Base-by-base conservation (phyloP, 1,140 invertebrate species). In the Drosophila elegans region DNA sequence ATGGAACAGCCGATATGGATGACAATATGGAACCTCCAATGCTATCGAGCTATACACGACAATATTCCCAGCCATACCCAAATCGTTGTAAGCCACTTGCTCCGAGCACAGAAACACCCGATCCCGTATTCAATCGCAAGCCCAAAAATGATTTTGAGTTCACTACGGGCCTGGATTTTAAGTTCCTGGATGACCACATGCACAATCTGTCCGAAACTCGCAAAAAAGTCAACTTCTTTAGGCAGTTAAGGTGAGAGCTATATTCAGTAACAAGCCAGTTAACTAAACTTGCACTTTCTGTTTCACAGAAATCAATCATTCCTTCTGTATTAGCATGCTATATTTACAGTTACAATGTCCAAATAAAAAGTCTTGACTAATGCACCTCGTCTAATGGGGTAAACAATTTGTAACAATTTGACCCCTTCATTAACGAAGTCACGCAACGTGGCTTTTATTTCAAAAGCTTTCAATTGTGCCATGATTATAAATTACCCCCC, bases 121-220 rank as follows among this genome's bases (percentile, higher is more conserved):
- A 89, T 44, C 39, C 53, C 7, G 10, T 89, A 48, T 84, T 83
- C 11, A 89, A 89, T 75, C 84, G 84, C 3, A 42, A 32, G 29
- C 84, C 84, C 4, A 84, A 74, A 36, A 89, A 89, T 2, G 84
- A 89, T 45, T 89, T 89, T 36, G 84, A 89, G 12, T 52, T 39
- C 0, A 52, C 49, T 0, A 89, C 84, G 0, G 85, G 85, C 3
- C 57, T 79, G 25, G 52, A 32, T 2, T 89, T 67, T 36, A 89
- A 89, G 46, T 89, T 89, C 25, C 77, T 89, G 0, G 84, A 89
- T 32, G 84, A 89, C 73, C 84, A 89, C 21, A 80, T 89, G 68
- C 77, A 78, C 25, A 48, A 69, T 16, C 12, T 89, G 0, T 46
- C 84, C 21, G 84, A 89, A 11, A 21, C 25, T 3, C 84, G 84